Conservation (phyloP, 1,140 invertebrate genomes). For the Ceratina calcarata region DNA sequence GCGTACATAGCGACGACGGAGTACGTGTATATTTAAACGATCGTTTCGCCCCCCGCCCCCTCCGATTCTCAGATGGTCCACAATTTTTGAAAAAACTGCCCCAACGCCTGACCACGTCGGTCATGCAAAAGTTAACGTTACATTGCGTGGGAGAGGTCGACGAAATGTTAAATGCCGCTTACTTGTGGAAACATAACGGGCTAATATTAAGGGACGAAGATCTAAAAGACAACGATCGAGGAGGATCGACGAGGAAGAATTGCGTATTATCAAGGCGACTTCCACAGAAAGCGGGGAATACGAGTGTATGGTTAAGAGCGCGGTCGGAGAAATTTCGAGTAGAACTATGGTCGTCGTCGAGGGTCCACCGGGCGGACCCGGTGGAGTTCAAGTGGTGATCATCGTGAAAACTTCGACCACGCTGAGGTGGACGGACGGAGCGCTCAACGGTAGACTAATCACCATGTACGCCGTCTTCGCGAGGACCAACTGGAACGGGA, state of each 20-base stretch:
- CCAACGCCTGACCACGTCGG: no score
- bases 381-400: slow-evolving; percentile 88
- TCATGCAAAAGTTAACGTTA: no score
- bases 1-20: no score
- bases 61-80: slow-evolving; percentile 86
- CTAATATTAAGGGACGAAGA: slow-evolving; percentile 87
- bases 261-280: slow-evolving; percentile 91
- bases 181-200: slow-evolving; percentile 94
- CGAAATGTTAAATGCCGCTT: slow-evolving; percentile 95
- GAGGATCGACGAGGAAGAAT: slow-evolving; percentile 85
- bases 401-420: slow-evolving; percentile 88
- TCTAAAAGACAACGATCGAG: slow-evolving; percentile 76
- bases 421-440: slow-evolving; percentile 94
- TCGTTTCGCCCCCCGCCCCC: no score
- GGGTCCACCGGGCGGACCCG: slow-evolving; percentile 92
- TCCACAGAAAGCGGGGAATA: slow-evolving; percentile 93
- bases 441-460: slow-evolving; percentile 89
- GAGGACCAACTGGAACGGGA: slow-evolving; percentile 91
- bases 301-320: slow-evolving; percentile 93
- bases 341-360: slow-evolving; percentile 87
- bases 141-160: no score
- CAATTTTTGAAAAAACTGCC: no score
- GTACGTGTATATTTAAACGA: no score
- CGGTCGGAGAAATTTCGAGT: slow-evolving; percentile 89
- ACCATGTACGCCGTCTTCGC: slow-evolving; percentile 89